Base-by-base conservation (phyloP, 2,888 invertebrate species). In the Sicus ferrugineus region DNA sequence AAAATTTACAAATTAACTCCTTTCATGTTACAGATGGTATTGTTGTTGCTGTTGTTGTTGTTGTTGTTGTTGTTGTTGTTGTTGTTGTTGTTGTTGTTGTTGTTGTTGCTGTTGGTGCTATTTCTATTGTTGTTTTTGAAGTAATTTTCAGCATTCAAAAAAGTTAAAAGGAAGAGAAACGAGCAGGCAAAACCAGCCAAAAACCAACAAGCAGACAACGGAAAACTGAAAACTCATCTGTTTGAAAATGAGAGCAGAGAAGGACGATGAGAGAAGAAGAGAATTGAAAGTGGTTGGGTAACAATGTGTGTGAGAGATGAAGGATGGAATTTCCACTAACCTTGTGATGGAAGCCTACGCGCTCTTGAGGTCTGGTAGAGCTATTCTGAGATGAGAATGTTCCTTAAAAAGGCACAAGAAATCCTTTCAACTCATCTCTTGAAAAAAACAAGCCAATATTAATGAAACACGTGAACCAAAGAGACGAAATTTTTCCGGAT, bases 161-260 rank as follows among this genome's bases (percentile, higher is more conserved):
- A 31, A 7, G 19, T 26, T 7, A 19, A 30, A 42, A 5, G 58
- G 19, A 56, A 42, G 46, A 14, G 52, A 34, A 38, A 52, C 3
- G 34, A 68, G 30, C 54, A 62, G 54, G 31, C 23, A 28, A n/a
- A n/a, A n/a, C n/a, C n/a, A 61, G 26, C n/a, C 14, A 38, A 52
- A 31, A 5, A 34, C n/a, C n/a, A 19, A 38, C 34, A 31, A 5
- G 30, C n/a, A 54, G 14, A 30, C 31, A 65, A 56, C 19, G 38
- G 59, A 58, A 67, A 30, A 67, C 58, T 67, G 67, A 59, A 67
- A 67, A 67, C 42, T 59, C 58, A 67, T 67, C 67, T 30, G 48
- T 48, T 67, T 67, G 59, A 67, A 65, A 67, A 67, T 67, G 56
- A 54, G 52, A 30, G 11, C 16, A 9, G 63, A 50, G 42, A 46